Percentiles rank a stretch among this genome's conserved stretches.
These are phyloP conservation scores for Drosophila funebris DNA, from an alignment of 1,140 invertebrate species.

Conservation along the genomic window DNA sequence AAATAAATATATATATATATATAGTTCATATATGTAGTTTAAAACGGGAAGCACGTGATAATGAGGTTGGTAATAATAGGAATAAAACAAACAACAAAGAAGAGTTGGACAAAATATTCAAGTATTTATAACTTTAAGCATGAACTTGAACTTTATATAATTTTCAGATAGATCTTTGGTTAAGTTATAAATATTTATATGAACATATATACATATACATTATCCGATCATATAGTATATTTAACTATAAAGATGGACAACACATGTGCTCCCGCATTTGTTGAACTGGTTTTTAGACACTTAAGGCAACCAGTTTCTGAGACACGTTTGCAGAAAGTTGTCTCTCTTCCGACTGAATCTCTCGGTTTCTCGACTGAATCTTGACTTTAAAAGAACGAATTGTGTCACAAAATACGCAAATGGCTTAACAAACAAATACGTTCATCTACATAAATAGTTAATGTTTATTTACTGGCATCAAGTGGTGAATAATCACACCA, in stretches of 20 bases:
- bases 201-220: not conserved
- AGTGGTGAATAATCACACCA: slow-evolving; percentile 3
- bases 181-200: not conserved
- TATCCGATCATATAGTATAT: not conserved
- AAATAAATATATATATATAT: not conserved
- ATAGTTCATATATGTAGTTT: not conserved
- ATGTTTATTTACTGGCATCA: slow-evolving; percentile 38
- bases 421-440: slow-evolving; percentile 19
- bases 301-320: slow-evolving; percentile 11
- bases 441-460: slow-evolving; percentile 17
- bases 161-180: not conserved
- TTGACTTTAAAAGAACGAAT: not conserved
- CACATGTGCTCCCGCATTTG: not conserved
- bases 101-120: too few relatives aligned
- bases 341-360: not conserved
- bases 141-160: slow-evolving; percentile 1
- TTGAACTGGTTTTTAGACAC: slow-evolving; percentile 18
- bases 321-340: not conserved
- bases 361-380: not conserved
- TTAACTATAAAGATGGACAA: not conserved
- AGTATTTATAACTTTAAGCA: not conserved
- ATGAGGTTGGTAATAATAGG: not conserved
- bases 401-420: slow-evolving; percentile 49
- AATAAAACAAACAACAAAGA: not conserved
- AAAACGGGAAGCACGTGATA: not conserved